Evolutionary conservation across 2,888 invertebrate genomes (phyloP), one percentile per base, ranked within the genome.

Genomic region (Eucriotettix oculatus): DNA sequence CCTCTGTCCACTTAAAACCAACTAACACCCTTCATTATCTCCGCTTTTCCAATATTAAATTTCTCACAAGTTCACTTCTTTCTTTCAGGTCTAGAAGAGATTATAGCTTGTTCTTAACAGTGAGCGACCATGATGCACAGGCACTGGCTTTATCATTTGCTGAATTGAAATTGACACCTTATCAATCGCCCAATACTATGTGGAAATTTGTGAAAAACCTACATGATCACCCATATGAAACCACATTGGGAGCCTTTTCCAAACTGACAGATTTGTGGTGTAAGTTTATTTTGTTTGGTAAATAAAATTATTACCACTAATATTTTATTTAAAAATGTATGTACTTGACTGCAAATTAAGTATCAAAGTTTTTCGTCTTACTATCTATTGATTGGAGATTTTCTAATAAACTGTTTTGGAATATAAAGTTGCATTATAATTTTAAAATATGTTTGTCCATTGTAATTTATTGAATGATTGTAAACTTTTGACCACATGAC

Each of bases 111-210:
- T 64, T 56, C 42, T 12, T 58, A 29, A 61, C 63, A 0, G 11
- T 60, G 62, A 79, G 80, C 16, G 78, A 79, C 62, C 73, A 74
- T 0, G 83, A 85, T 65, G 79, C 82, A 11, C 80, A 82, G 66
- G 87, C 86, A 41, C 71, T 94, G 64, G 86, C 86, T 66, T 84
- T 83, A 70, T 93, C 94, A 0, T 94, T 96, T 70, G 89, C 90
- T 7, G 91, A 93, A 67, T 73, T 95, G 64, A 85, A 92, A 69
- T 79, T 96, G 62, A 87, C 88, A 69, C 80, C 82, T 16, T 87
- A 87, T 67, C 64, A 66, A 58, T 79, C 82, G 0, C 79, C 82
- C 0, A 81, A 83, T 68, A 81, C 82, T 43, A 81, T 85, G 0
- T 86, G 86, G 86, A 78, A 76, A 62, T 76, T 82, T 66, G 73